Base-by-base conservation (phyloP, 2,797 vertebrate species). In the Coccyzus lansbergi region DNA sequence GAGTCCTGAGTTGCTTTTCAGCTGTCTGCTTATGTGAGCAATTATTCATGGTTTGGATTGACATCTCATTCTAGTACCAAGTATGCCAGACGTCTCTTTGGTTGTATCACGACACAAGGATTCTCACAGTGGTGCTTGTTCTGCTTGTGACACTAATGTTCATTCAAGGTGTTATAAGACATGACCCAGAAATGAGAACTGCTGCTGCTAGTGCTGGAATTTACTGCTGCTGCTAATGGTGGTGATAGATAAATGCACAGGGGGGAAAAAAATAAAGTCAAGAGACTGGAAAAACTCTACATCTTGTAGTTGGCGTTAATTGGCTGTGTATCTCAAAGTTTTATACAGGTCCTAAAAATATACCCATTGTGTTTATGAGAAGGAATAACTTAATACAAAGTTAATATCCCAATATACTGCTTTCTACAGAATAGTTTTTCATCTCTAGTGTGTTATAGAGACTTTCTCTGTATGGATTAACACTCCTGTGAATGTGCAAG, bases 21-120 rank as follows among this genome's bases (percentile, higher is more conserved):
- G 7, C 46, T 44, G 7, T 3, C 36, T 4, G 3, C 15, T 65
- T n/a, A 10, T 2, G 8, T 4, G 17, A 65, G 51, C 5, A 4
- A 9, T 53, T 46, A 18, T 19, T 81, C 49, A 64, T n/a, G 4
- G 26, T 48, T 72, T 76, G 29, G 33, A 19, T 16, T 60, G 51
- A 38, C 19, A 67, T 56, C 44, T n/a, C 28, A 12, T 51, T 64
- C 63, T 9, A 29, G 63, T 1, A 12, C 46, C 11, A 40, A 40
- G 51, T 8, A 5, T 2, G 19, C 12, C 2, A 13, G 26, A 10
- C 8, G 7, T 24, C 25, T n/a, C 25, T 10, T 4, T 24, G 36
- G 75, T 7, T 22, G 33, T 15, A 5, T 22, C 29, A 5, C 48
- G 21, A 48, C 3, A 0, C 4, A 29, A 59, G 59, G 33, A 20